Base-by-base conservation (phyloP, 30 jellyfish, hydroid and myxozoan species). In the Pelagia noctiluca region DNA sequence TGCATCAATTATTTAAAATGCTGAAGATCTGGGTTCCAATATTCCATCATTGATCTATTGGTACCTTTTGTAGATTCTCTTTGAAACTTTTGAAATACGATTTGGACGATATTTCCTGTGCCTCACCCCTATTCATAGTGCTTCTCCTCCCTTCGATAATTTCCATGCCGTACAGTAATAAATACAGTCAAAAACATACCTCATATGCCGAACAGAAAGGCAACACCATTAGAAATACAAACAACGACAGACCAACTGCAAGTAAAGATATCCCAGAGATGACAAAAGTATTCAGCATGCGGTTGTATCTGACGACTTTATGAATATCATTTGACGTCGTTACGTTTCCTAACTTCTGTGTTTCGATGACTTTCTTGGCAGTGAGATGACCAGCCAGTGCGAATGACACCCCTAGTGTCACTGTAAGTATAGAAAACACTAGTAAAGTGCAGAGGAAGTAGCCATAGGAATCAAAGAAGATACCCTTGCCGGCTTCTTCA, bases 311-410 rank as follows among this genome's bases (percentile, higher is more conserved):
- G 53, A 76, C 21, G 7, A 67, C 86, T 22, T 25, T 52, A 25
- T 75, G 82, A 19, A 76, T 35, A 23, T 75, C 75, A 3, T 72
- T 75, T 18, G 35, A 11, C 22, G 57, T 25, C 0, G 96, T 35
- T 49, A 52, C 12, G 49, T 3, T 76, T 67, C 34, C 54, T 34
- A 18, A 47, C 1, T 63, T 48, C 21, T 22, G 54, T 21, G 60
- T 30, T 19, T 25, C 50, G 38, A 86, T 21, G 23, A 46, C 48
- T 47, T 86, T 75, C 89, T 52, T 75, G 18, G 89, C 85, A 4
- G 90, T 86, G 24, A 86, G 76, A 64, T 86, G 96, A 35, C 96
- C 96, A 33, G 90, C 96, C 73, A 86, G 53, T 22, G 88, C 96
- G 13, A 86, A 66, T 1, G 90, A 46, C 42, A 86, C 24, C 2